Evolutionary conservation across 2,888 invertebrate species (phyloP), one percentile per base, ranked within the genome.

Genomic region (Ophion obscuratus): DNA sequence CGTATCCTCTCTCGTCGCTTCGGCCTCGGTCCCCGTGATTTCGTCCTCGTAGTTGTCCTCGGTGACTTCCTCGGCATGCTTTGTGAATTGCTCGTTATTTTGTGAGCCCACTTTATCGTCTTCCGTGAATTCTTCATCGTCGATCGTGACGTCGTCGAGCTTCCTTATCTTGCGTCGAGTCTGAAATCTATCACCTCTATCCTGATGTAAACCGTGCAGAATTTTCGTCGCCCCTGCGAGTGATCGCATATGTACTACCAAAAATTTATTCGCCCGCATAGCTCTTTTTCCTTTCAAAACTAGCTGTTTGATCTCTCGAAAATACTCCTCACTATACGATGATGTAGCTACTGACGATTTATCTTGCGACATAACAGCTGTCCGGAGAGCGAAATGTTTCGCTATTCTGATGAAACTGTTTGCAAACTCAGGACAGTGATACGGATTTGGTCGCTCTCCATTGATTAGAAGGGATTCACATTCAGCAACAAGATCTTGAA

Each of bases 271-370:
- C 7, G 11, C 47, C 20, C 81, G 79, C 14, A 71, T 11, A 31
- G 64, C 64, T 62, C 57, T 36, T 11, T 31, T 57, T 53, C 70
- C 44, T 24, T 75, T 76, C 0, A 81, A n/a, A 14, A 59, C 64
- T 14, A 81, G 75, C 17, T 40, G 40, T 53, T 70, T 84, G 14
- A 84, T 14, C 53, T 84, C 81, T 1, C 75, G 61, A 61, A 84
- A 84, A 44, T 80, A 80, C 64, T 76, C 81, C 40, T 83, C 83
- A 36, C 85, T 86, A 27, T 75, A 66, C 44, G 80, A 27, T 40
- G 83, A 86, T 24, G 79, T 79, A 7, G 73, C 80, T n/a, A 67
- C 66, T 53, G 67, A 36, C 2, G 31, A 40, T 20, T 40, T 31
- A 64, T 76, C 53, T 40, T 27, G 47, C 40, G 47, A 17, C 66